phyloP scores from a whole-genome alignment of 2,113 vertebrate species.

The Meles meles region DNA sequence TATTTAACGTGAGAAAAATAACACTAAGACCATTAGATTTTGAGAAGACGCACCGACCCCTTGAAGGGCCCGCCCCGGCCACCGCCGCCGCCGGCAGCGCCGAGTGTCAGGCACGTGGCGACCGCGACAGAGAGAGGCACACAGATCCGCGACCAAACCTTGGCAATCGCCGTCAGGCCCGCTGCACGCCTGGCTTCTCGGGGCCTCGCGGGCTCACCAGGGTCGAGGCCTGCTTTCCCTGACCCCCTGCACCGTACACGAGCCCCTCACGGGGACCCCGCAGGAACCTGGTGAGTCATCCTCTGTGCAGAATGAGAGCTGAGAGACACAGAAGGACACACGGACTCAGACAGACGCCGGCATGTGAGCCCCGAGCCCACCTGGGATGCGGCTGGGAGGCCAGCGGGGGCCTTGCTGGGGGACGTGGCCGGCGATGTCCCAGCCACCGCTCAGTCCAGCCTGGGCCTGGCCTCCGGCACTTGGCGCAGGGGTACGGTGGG shows the following conservation, averaged over 20 bases:
- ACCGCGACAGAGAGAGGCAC: rapidly evolving
- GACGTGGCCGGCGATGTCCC: no score
- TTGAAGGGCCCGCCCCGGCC: background rate
- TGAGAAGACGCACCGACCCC: background rate
- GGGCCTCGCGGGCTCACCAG: background rate
- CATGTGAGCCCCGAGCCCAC: rapidly evolving
- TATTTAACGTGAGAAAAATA: background rate
- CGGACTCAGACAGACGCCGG: background rate
- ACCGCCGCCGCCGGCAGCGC: rapidly evolving
- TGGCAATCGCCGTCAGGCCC: rapidly evolving
- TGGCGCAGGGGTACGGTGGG: background rate
- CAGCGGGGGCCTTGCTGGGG: no score
- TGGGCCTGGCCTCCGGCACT: background rate
- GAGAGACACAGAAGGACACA: background rate
- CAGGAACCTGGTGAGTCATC: background rate
- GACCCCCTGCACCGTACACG: background rate
- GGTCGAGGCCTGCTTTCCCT: background rate
- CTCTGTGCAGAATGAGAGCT: background rate
- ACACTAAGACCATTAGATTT: background rate
- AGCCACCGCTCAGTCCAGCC: rapidly evolving
- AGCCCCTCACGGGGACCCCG: background rate
- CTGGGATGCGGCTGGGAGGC: background rate
- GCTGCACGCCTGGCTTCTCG: rapidly evolving
- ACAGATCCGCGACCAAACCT: rapidly evolving
- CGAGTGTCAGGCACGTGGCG: background rate